Conservation (phyloP, 1,140 invertebrate genomes). For the Brachionus plicatilis region DNA sequence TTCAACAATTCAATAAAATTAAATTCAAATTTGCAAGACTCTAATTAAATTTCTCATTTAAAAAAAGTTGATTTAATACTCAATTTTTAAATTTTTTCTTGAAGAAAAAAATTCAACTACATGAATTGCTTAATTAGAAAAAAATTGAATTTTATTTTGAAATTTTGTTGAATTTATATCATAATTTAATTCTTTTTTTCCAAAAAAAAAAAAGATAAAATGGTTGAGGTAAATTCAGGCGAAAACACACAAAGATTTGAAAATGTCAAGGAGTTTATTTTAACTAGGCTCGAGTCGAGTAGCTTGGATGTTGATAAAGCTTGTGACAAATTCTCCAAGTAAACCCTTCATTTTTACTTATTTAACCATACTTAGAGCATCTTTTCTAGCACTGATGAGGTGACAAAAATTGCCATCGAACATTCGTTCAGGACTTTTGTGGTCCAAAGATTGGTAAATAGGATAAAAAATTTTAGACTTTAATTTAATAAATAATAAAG, state of each 20-base stretch:
- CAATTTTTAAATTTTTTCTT: background rate
- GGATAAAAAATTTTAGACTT: background rate
- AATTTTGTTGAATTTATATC: background rate
- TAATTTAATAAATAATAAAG: background rate
- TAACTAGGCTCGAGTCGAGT: background rate
- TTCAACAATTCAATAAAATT: no score
- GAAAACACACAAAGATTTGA: background rate
- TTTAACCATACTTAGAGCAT: background rate
- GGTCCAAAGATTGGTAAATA: background rate
- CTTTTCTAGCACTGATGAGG: background rate
- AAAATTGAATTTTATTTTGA: background rate
- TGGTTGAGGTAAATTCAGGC: background rate
- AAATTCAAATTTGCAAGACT: no score
- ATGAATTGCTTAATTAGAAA: background rate
- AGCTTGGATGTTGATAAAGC: background rate
- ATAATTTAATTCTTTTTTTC: background rate
- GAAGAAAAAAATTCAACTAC: no score
- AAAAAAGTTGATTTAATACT: background rate
- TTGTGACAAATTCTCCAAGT: conserved; percentile 8
- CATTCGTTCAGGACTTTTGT: conserved; percentile 26
- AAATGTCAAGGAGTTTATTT: background rate
- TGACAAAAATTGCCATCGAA: conserved; percentile 10
- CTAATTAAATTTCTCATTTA: no score
- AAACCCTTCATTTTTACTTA: background rate
- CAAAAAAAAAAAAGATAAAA: background rate